Percentiles rank a stretch among this genome's conserved stretches.
phyloP scores from a whole-genome alignment of 2,888 invertebrate genomes.

The Magallana nippona region DNA sequence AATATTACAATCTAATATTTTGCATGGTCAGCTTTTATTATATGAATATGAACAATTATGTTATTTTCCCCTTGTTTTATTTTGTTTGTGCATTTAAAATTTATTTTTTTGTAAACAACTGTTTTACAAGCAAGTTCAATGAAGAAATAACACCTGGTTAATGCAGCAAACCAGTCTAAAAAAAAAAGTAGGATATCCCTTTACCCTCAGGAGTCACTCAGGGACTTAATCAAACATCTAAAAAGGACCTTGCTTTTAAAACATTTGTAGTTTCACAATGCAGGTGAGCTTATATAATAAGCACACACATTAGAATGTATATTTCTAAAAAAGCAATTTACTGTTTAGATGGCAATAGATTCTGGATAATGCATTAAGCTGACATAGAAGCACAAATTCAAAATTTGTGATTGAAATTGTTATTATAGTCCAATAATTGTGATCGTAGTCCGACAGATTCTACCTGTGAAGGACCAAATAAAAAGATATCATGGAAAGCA shows the following conservation, averaged over 20 bases:
- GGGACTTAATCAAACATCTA: not conserved
- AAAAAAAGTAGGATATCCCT: not conserved
- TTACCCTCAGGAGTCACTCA: conserved; percentile 6
- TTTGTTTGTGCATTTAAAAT: conserved; percentile 28
- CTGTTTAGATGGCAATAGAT: conserved; percentile 5
- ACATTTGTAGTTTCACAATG: conserved; percentile 4
- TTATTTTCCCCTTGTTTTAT: conserved; percentile 34
- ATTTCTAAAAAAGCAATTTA: no score
- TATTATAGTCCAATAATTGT: not conserved
- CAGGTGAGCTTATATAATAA: conserved; percentile 29
- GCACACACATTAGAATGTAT: not conserved
- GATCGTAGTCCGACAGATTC: not conserved
- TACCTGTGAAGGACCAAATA: conserved; percentile 32
- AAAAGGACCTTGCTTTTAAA: conserved; percentile 29
- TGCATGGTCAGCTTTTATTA: conserved; percentile 5
- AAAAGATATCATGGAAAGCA: conserved; percentile 12
- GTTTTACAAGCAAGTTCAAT: conserved; percentile 21
- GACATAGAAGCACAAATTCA: not conserved
- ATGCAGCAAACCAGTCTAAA: no score
- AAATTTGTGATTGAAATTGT: conserved; percentile 26
- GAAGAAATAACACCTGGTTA: not conserved
- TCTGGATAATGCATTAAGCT: conserved; percentile 13
- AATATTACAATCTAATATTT: conserved; percentile 9
- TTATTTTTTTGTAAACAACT: conserved; percentile 21
- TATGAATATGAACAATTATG: conserved; percentile 22